These are phyloP conservation scores for Campylorhamphus procurvoides DNA, from an alignment of 2,113 vertebrate species.

Conservation along the genomic window DNA sequence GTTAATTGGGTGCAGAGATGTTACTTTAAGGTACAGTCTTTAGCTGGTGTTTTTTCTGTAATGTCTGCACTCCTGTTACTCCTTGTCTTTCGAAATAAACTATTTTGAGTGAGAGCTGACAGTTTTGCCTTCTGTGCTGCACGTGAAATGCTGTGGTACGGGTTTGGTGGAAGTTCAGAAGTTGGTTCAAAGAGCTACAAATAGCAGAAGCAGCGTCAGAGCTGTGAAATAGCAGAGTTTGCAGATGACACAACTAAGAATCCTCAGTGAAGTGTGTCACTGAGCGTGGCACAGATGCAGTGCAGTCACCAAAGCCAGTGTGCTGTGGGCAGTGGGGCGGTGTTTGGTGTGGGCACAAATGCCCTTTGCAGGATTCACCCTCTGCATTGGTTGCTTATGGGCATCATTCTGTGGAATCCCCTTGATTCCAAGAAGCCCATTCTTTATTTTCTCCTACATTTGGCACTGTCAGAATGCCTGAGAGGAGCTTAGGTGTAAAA, in stretches of 20 bases:
- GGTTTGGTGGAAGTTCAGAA: neutral
- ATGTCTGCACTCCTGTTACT: neutral
- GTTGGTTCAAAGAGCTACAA: neutral
- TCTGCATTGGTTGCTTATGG: neutral
- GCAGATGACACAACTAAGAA: neutral
- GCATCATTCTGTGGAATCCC: neutral
- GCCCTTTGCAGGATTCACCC: neutral
- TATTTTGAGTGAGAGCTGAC: neutral
- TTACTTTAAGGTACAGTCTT: neutral
- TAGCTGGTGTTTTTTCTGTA: neutral
- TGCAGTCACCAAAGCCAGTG: neutral
- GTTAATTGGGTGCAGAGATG: neutral
- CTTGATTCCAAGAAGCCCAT: neutral
- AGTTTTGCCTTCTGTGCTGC: accelerated
- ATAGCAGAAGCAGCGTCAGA: neutral
- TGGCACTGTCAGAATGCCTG: neutral
- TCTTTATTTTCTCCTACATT: neutral
- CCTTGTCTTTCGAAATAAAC: neutral
- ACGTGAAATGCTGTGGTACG: accelerated
- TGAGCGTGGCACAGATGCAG: neutral
- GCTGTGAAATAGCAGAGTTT: neutral
- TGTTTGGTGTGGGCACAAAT: neutral
- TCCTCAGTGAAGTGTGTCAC: neutral
- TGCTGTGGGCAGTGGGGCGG: neutral
- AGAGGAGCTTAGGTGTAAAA: conserved; percentile 34